Conservation (phyloP, 2,888 invertebrate genomes). For the Acleris literana region DNA sequence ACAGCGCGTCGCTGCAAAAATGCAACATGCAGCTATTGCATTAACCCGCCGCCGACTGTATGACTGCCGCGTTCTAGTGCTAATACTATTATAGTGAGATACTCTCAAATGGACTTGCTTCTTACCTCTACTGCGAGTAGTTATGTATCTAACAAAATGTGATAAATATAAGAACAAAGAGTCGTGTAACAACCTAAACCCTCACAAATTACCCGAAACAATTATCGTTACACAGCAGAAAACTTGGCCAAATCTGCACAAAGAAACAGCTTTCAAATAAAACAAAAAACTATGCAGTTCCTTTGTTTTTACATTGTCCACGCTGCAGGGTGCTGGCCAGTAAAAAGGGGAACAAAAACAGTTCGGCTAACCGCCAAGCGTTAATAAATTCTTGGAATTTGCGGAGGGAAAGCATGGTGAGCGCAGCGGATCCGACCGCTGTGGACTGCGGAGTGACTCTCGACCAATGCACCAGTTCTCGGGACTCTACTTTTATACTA, state of each 20-base stretch:
- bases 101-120: neutral
- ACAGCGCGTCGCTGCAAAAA: slow-evolving; percentile 70
- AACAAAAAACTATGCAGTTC: slow-evolving; percentile 50
- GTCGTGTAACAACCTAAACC: no score
- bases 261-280: slow-evolving; percentile 38
- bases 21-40: slow-evolving; percentile 55
- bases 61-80: slow-evolving; percentile 28
- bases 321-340: slow-evolving; percentile 61
- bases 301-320: slow-evolving; percentile 58
- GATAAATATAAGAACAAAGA: no score
- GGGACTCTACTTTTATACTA: neutral
- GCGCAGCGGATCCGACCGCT: slow-evolving; percentile 51
- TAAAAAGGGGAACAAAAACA: slow-evolving; percentile 67
- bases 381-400: slow-evolving; percentile 80
- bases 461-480: slow-evolving; percentile 31
- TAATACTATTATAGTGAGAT: slow-evolving; percentile 27
- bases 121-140: no score
- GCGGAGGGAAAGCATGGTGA: slow-evolving; percentile 54
- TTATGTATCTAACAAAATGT: no score
- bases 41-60: slow-evolving; percentile 34
- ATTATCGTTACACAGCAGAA: slow-evolving; percentile 7
- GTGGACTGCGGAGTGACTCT: slow-evolving; percentile 42
- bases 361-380: slow-evolving; percentile 76
- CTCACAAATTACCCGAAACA: no score
- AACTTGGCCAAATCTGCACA: slow-evolving; percentile 29